phyloP scores from a whole-genome alignment of 2,113 vertebrate genomes.

The Carassius auratus region DNA sequence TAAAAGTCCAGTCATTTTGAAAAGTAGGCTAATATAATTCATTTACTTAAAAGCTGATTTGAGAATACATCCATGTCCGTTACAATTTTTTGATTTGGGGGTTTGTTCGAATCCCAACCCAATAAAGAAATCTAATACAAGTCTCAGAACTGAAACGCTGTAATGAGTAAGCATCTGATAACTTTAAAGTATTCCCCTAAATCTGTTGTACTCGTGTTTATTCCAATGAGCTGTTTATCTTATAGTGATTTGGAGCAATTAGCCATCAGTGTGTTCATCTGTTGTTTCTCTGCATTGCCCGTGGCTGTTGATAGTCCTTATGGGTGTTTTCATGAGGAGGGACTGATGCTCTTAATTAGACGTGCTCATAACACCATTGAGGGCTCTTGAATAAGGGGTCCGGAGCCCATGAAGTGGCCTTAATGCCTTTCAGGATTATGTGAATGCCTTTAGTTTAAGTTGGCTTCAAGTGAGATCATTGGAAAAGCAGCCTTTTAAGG shows the following conservation, averaged over 20 bases:
- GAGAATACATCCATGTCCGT: no score
- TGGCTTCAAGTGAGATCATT: constrained; percentile 65
- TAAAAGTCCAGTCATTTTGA: background rate
- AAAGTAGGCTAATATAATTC: no score
- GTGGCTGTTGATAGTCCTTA: constrained; percentile 13
- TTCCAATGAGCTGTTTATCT: background rate
- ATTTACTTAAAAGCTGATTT: no score
- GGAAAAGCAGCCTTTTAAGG: constrained; percentile 70
- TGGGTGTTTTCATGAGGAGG: background rate
- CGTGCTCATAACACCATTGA: constrained; percentile 48
- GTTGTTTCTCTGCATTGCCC: constrained; percentile 5
- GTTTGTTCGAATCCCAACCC: no score
- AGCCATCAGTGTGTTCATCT: background rate
- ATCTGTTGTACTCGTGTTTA: background rate
- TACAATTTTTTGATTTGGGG: no score
- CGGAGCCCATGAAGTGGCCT: constrained; percentile 32
- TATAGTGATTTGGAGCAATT: background rate
- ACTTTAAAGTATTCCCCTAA: background rate
- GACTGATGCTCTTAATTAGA: constrained; percentile 48
- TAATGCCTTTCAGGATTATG: constrained; percentile 73
- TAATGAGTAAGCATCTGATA: background rate
- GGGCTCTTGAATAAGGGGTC: constrained; percentile 54
- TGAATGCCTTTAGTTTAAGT: constrained; percentile 68
- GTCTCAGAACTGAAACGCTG: background rate
- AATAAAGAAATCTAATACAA: background rate